Evolutionary conservation across 2,797 vertebrate genomes (phyloP), one percentile per base, ranked within the genome.

Genomic region (Macropus fuliginosus): DNA sequence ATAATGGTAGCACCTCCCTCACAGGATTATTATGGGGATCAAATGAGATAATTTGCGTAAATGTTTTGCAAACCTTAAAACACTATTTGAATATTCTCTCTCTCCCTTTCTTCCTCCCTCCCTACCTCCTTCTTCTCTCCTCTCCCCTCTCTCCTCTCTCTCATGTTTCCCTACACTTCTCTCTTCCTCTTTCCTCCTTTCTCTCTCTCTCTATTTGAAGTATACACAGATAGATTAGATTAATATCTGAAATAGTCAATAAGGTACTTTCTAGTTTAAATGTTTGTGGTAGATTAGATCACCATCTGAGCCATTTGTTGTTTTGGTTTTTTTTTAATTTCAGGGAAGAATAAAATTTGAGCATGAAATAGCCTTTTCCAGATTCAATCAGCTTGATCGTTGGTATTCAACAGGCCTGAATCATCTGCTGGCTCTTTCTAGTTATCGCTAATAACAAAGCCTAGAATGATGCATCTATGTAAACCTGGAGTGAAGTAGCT

Each of bases 361-460:
- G 56, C 87, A 54, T 0, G 21, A 55, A 46, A 18, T 0, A 0
- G 0, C 13, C 56, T 16, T 89, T 95, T 91, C 46, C 56, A 56
- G 9, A 28, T 90, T 93, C 55, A 27, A 50, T 31, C 50, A 62
- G 0, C 24, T 5, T 18, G n/a, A 31, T 55, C 52, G 55, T 55
- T 21, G 24, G 52, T 81, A 90, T 56, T 1, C 14, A 46, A 0
- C 56, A 18, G 0, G 54, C 56, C 74, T 11, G 3, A 54, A 66
- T 55, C 1, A 31, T 95, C 93, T 54, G 91, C 90, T 24, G 1
- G 57, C 94, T 95, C 81, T 93, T 96, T 59, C 59, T 94, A 94
- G 92, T 81, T 97, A 97, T 94, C 95, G 95, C 90, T 28, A 1
- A 27, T 24, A 21, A 94, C 40, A 27, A 91, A 94, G 95, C 91